Base-by-base conservation (phyloP, 2,113 vertebrate genomes). In the Mormyrus lacerda region DNA sequence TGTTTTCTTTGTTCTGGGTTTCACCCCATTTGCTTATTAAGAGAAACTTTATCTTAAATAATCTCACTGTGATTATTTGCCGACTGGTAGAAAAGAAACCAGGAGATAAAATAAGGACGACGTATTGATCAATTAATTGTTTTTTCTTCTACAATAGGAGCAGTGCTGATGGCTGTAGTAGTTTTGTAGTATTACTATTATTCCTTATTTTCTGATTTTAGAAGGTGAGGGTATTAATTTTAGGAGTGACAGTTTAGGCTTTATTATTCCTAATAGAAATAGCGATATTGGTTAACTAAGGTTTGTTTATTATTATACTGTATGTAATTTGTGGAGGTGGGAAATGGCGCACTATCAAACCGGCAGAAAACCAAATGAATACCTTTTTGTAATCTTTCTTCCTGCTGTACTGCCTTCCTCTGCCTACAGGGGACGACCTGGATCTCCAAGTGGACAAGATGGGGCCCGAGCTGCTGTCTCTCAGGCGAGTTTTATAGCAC, bases 401-500 rank as follows among this genome's bases (percentile, higher is more conserved):
- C 90, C 9, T 55, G 76, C 19, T 1, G 4, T 69, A 4, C 17
- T 51, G 3, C 65, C 55, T 91, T 89, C 90, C 88, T 21, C 4
- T 89, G 53, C 17, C 93, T 90, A 15, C 88, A 99, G 98, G 97
- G 87, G 96, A 97, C 91, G 94, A 65, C 51, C 94, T 94, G 55
- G 96, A 95, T 44, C 93, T 93, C 21, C 94, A 92, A 11, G 96
- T 96, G 4, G 95, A 97, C 90, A 97, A 97, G 94, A 93, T 92
- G 86, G 95, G 94, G 89, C 96, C 97, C 0, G 95, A 98, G 90
- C 89, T 97, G 1, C 94, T 98, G 61, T 95, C 95, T 11, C 92
- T 98, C 90, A 96, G 97, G 98, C 98, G 96, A 93, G 94, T 73
- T 79, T 3, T 35, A 21, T n/a, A 15, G 50, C 27, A 8, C 48